Conservation (phyloP, 2,888 invertebrate genomes). For the Sinohyriopsis cumingii region DNA sequence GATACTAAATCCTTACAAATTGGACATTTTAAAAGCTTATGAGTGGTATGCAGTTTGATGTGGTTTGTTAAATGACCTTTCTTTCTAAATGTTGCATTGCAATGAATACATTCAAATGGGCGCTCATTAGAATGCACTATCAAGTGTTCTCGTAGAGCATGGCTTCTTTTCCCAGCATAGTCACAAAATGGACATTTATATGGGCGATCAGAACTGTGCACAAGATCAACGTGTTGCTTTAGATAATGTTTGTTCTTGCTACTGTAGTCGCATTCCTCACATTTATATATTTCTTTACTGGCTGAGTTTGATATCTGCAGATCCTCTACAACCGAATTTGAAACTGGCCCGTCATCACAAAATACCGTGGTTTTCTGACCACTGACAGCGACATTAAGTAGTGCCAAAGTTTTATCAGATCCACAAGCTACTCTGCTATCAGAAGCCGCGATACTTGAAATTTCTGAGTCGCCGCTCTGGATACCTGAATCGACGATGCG, state of each 20-base stretch:
- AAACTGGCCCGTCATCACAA: no score
- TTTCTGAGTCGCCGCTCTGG: no score
- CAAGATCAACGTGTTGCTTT: constrained; percentile 68
- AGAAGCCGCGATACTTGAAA: no score
- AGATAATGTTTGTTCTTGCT: constrained; percentile 69
- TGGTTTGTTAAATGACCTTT: constrained; percentile 70
- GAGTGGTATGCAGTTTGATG: constrained; percentile 62
- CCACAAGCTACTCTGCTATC: background rate
- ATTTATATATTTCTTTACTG: constrained; percentile 35
- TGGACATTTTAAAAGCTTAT: constrained; percentile 42
- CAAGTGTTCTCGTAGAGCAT: constrained; percentile 67
- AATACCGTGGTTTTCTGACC: background rate
- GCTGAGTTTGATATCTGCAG: no score
- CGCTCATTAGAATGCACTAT: constrained; percentile 67
- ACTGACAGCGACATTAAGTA: background rate
- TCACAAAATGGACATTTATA: constrained; percentile 70
- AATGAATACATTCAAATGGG: constrained; percentile 65
- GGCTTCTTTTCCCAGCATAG: constrained; percentile 69
- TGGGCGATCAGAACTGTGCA: constrained; percentile 66
- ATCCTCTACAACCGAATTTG: no score
- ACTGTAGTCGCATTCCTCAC: constrained; percentile 65
- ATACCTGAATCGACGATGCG: no score
- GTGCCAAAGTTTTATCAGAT: constrained; percentile 7
- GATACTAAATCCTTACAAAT: constrained; percentile 40
- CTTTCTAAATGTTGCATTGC: constrained; percentile 70